Evolutionary conservation across 2,797 vertebrate genomes (phyloP).

Genomic region (Nannoperca australis): DNA sequence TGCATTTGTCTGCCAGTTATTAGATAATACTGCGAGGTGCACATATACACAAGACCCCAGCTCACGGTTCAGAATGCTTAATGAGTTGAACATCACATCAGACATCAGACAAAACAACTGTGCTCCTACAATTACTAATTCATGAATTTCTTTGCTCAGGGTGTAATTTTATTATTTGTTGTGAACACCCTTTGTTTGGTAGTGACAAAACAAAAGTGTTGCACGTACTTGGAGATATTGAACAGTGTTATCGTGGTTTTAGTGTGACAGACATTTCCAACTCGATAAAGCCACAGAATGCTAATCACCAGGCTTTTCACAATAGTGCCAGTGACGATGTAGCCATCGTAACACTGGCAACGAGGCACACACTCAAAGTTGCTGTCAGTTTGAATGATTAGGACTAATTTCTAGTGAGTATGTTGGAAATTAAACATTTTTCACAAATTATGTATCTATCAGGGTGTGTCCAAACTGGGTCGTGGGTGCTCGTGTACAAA

Average conservation of each 20-base stretch:
- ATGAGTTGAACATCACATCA: slow-evolving; percentile 67
- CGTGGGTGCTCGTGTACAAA: neutral
- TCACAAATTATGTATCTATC: slow-evolving; percentile 26
- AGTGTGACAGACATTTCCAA: slow-evolving; percentile 30
- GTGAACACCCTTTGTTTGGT: slow-evolving; percentile 50
- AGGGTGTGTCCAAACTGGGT: neutral
- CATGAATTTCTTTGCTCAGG: slow-evolving; percentile 56
- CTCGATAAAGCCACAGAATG: slow-evolving; percentile 38
- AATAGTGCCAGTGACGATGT: slow-evolving; percentile 50
- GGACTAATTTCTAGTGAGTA: slow-evolving; percentile 28
- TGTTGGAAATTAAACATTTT: slow-evolving; percentile 22
- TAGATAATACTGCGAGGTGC: slow-evolving; percentile 74
- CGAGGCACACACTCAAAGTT: slow-evolving; percentile 32
- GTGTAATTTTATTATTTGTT: slow-evolving; percentile 59
- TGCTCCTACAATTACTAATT: slow-evolving; percentile 63
- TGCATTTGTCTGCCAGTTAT: slow-evolving; percentile 82
- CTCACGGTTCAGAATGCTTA: slow-evolving; percentile 74
- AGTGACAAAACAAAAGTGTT: slow-evolving; percentile 48
- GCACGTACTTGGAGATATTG: slow-evolving; percentile 9
- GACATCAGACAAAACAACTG: slow-evolving; percentile 44
- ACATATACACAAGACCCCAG: slow-evolving; percentile 55
- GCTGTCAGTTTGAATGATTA: slow-evolving; percentile 37
- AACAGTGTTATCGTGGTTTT: slow-evolving; percentile 19
- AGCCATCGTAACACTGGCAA: slow-evolving; percentile 59
- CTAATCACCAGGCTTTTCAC: slow-evolving; percentile 47